Evolutionary conservation across 1,140 invertebrate species (phyloP), one percentile per base, ranked within the genome.

Genomic region (Ceratoteleas bidentatus): DNA sequence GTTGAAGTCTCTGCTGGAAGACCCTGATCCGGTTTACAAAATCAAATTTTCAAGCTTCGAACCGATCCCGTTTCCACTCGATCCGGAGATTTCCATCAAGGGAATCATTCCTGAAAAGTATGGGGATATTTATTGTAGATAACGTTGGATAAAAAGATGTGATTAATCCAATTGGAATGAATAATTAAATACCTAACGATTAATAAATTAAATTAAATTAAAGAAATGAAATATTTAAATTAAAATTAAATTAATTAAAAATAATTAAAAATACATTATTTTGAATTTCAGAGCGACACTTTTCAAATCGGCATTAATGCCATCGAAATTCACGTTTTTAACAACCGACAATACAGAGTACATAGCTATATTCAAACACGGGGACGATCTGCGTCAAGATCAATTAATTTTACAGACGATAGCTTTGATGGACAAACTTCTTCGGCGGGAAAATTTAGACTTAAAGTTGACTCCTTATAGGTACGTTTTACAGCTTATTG

Each of bases 381-480:
- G 99, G 0, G 99, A 99, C 92, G 99, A 99, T 92, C 90, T 99
- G n/a, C 91, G 98, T 24, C 99, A 99, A 91, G 99, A 99, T 92
- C 99, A 99, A 90, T 93, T 99, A 0, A 98, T 99, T 77, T 90
- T 99, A 58, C 96, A 98, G 91, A 99, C 99, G 92, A 99, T 99
- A 69, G 98, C 97, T 0, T 92, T 99, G 4, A 99, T 99, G 98
- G 99, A 99, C 91, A 96, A 98, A 91, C 90, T 99, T 15, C 91
- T 99, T 36, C 92, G 97, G 49, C 93, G 96, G 81, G 97, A 99
- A 92, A 99, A 99, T 92, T 92, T 99, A 36, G 98, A 99, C 92
- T 92, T 99, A 36, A 98, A 98, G 88, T 87, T 99, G 68, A 99
- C 98, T 0, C 98, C 98, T 0, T 99, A 99, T 86, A 95, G 96